Percentiles rank a stretch among this genome's conserved stretches.
Evolutionary conservation across 2,797 vertebrate genomes (phyloP).

Genomic region (Poecilia velifera): DNA sequence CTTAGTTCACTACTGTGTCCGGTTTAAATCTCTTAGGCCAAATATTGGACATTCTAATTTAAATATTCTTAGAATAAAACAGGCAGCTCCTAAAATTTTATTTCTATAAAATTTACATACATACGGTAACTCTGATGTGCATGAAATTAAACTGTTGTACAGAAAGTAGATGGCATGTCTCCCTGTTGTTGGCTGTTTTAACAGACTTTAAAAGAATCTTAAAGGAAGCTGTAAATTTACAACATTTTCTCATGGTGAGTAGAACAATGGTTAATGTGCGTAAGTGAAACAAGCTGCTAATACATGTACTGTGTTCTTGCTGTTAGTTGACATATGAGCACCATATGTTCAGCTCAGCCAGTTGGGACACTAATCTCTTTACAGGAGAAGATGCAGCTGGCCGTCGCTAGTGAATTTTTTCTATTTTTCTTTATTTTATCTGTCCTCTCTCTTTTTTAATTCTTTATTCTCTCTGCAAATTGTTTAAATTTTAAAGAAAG

Average conservation of each 20-base stretch:
- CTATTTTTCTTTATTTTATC: neutral
- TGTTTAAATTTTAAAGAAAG: slow-evolving; percentile 13
- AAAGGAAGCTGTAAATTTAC: slow-evolving; percentile 37
- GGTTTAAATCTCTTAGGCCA: slow-evolving; percentile 4
- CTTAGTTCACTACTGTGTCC: slow-evolving; percentile 2
- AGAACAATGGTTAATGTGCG: slow-evolving; percentile 17
- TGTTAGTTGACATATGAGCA: slow-evolving; percentile 27
- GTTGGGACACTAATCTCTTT: slow-evolving; percentile 2
- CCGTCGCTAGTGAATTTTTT: neutral
- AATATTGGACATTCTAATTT: neutral
- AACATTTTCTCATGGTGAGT: slow-evolving; percentile 10
- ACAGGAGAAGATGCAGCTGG: neutral
- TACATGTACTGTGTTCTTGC: slow-evolving; percentile 7
- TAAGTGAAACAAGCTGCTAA: slow-evolving; percentile 24
- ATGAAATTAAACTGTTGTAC: neutral
- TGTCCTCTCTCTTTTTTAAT: neutral
- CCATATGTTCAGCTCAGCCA: slow-evolving; percentile 20
- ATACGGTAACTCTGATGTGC: neutral
- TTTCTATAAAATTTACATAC: neutral
- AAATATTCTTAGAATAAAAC: neutral
- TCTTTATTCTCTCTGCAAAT: neutral
- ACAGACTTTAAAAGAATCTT: neutral
- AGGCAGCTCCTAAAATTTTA: neutral
- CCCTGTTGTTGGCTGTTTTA: slow-evolving; percentile 18
- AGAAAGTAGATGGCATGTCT: neutral